phyloP scores from a whole-genome alignment of 2,797 vertebrate genomes.

The Lithobates pipiens region DNA sequence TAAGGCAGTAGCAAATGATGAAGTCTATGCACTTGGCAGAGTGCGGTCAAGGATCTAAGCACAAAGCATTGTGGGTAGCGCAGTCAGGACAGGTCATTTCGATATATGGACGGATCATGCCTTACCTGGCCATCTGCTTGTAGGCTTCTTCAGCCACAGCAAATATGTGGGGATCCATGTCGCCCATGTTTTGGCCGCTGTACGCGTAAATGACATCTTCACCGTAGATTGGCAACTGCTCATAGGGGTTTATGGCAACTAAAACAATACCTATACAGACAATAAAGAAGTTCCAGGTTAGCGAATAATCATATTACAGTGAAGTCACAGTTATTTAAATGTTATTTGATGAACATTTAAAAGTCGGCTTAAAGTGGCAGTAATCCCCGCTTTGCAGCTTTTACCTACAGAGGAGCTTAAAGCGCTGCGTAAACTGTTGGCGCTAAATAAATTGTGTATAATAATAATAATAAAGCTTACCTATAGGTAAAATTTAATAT shows the following conservation, averaged over 20 bases:
- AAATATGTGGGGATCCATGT: constrained; percentile 98
- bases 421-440: no score
- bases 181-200: constrained; percentile 93
- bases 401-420: no score
- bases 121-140: constrained; percentile 95
- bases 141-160: constrained; percentile 95
- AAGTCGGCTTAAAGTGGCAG: no score
- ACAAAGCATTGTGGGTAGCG: neutral
- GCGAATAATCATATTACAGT: no score
- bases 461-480: no score
- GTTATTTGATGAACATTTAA: no score
- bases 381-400: no score
- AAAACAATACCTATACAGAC: constrained; percentile 88
- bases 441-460: no score
- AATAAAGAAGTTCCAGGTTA: neutral
- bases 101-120: neutral
- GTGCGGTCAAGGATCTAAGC: neutral
- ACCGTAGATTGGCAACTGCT: constrained; percentile 92
- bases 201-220: constrained; percentile 97
- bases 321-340: no score
- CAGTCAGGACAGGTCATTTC: neutral
- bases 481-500: no score
- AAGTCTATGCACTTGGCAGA: neutral
- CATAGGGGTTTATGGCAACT: constrained; percentile 95
- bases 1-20: neutral